Evolutionary conservation across 1,140 invertebrate genomes (phyloP).

Genomic region (Drosophila malerkotliana): DNA sequence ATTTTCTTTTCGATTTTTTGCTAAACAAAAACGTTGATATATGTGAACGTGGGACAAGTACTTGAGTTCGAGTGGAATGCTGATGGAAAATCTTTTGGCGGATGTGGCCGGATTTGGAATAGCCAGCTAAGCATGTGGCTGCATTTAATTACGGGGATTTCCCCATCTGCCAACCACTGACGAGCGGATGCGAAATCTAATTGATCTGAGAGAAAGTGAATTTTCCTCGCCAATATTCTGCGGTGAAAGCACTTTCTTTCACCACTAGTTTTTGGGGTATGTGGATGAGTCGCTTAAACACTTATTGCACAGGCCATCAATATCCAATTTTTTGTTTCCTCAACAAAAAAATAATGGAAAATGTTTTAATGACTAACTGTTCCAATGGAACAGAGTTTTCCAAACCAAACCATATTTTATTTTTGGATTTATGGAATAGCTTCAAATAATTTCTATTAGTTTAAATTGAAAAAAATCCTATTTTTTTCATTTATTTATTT

Average conservation of each 20-base stretch:
- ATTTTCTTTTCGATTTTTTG: constrained; percentile 35
- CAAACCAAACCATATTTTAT: too few species aligned
- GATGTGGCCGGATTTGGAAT: constrained; percentile 30
- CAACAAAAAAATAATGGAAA: too few species aligned
- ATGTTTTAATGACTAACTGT: too few species aligned
- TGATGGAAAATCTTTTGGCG: constrained; percentile 3
- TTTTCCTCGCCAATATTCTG: constrained; percentile 21
- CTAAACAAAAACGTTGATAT: constrained; percentile 26
- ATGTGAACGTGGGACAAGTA: constrained; percentile 35
- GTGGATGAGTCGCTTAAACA: too few species aligned
- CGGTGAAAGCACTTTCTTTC: constrained; percentile 14
- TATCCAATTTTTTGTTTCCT: constrained; percentile 1
- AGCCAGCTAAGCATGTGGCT: constrained; percentile 47
- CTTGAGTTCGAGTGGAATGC: constrained; percentile 27
- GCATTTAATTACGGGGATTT: constrained; percentile 51
- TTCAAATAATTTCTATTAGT: too few species aligned
- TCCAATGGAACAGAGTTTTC: too few species aligned
- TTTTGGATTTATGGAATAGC: too few species aligned
- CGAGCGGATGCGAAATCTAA: constrained; percentile 23
- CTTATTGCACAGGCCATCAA: too few species aligned
- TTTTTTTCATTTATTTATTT: too few species aligned
- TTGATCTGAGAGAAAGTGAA: constrained; percentile 29
- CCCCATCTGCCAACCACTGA: neutral
- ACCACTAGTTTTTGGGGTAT: neutral
- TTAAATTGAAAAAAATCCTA: too few species aligned